Evolutionary conservation across 1,140 invertebrate genomes (phyloP), one percentile per base, ranked within the genome.

Genomic region (Agraylea sexmaculata): DNA sequence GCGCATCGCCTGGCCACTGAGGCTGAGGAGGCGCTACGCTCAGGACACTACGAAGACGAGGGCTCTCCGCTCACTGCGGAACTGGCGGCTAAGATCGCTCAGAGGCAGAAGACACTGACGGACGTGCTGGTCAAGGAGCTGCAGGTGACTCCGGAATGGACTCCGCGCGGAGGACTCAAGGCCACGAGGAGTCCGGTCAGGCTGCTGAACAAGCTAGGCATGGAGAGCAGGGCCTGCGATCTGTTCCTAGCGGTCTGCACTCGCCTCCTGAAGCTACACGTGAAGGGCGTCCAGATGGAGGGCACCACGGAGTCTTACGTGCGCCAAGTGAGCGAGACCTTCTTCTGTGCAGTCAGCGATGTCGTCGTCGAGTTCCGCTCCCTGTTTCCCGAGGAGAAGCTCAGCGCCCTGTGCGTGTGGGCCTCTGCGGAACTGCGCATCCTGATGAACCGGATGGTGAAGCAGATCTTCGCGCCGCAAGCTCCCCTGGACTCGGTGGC

Each of bases 391-490:
- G 68, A 79, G 73, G 53, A 75, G 74, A 51, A 77, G 73, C 51
- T 83, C 77, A 68, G 77, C 71, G 88, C 84, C 45, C 80, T 93
- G 49, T 76, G 92, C 45, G 83, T 93, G 1, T 96, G 92, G 92
- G 80, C 83, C 44, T 86, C 83, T 50, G 72, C 78, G 46, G 90
- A 98, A 66, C 63, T 97, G 30, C 80, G 79, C 56, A 73, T 76
- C 65, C 81, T 85, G 55, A 88, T 71, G 58, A 79, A 69, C 62
- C 84, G 76, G 76, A 82, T 82, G 58, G 79, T 76, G 51, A 91
- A 76, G 53, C 90, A 96, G 62, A 81, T 96, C 13, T 93, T 99
- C 58, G 84, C 83, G 49, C 86, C 89, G 11, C 87, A 94, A 65
- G 80, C 86, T 37, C 76, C 80, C 4, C 57, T 94, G 40, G 78